Evolutionary conservation across 2,113 vertebrate species (phyloP).

Genomic region (Marcusenius ussheri): DNA sequence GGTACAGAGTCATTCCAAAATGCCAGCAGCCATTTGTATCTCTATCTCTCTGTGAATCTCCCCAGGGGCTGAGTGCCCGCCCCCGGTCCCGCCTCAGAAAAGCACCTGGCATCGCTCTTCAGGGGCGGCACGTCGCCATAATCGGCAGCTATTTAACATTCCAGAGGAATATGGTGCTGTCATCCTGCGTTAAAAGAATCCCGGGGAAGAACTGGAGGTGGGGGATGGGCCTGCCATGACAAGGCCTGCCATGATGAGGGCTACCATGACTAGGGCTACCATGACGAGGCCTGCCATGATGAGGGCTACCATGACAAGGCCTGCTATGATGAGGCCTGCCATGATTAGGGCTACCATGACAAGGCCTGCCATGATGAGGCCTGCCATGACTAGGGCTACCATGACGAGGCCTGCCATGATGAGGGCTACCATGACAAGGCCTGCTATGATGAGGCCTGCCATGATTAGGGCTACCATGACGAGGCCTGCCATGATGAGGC

Average conservation of each 20-base stretch:
- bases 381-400: not conserved
- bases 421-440: too few relatives aligned
- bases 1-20: not conserved
- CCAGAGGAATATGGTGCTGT: conserved; percentile 8
- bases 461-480: too few relatives aligned
- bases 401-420: too few relatives aligned
- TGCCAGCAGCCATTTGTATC: conserved; percentile 10
- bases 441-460: not conserved
- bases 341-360: too few relatives aligned
- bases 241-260: not conserved
- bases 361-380: not conserved
- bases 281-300: too few relatives aligned
- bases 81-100: not conserved
- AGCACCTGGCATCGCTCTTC: not conserved
- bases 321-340: not conserved
- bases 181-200: conserved; percentile 9
- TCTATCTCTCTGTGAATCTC: not conserved
- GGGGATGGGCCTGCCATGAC: not conserved
- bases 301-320: too few relatives aligned
- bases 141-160: conserved; percentile 20
- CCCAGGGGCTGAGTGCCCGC: not conserved
- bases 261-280: too few relatives aligned
- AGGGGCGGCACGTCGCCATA: not conserved
- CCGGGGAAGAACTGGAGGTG: not conserved
- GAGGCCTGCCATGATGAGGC: not conserved